phyloP scores from a whole-genome alignment of 2,797 vertebrate genomes.

The Catostomus latipinnis region DNA sequence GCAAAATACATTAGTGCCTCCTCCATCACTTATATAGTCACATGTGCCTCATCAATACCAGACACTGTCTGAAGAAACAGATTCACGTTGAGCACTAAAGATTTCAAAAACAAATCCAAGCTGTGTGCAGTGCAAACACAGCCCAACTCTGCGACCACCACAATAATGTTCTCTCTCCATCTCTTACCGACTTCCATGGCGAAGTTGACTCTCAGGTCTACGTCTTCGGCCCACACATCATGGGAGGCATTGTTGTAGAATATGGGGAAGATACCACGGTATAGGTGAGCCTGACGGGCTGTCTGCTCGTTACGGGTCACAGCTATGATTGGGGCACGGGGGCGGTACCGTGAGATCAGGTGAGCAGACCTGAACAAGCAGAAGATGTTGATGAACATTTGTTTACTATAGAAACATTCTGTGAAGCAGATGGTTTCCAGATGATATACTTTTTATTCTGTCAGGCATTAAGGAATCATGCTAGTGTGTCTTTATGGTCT shows the following conservation, averaged over 20 bases:
- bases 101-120: too few relatives aligned
- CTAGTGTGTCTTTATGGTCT: background rate
- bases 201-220: slow-evolving; percentile 91
- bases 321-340: slow-evolving; percentile 93
- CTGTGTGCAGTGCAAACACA: background rate
- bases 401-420: background rate
- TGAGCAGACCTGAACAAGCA: slow-evolving; percentile 87
- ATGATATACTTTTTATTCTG: background rate
- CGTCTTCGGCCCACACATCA: slow-evolving; percentile 93
- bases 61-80: too few relatives aligned
- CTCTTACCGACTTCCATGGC: slow-evolving; percentile 94
- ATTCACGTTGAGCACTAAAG: too few relatives aligned
- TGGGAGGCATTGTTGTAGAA: slow-evolving; percentile 85
- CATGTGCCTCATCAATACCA: too few relatives aligned
- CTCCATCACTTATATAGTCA: too few relatives aligned
- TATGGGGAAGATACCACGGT: slow-evolving; percentile 95
- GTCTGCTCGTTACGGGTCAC: slow-evolving; percentile 94
- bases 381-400: background rate
- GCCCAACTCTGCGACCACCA: too few relatives aligned
- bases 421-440: background rate
- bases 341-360: slow-evolving; percentile 93
- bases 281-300: slow-evolving; percentile 94
- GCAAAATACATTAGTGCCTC: too few relatives aligned
- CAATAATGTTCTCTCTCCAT: background rate
- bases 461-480: background rate